Evolutionary conservation across 1,140 invertebrate species (phyloP), one percentile per base, ranked within the genome.

Genomic region (Drosophila insularis): DNA sequence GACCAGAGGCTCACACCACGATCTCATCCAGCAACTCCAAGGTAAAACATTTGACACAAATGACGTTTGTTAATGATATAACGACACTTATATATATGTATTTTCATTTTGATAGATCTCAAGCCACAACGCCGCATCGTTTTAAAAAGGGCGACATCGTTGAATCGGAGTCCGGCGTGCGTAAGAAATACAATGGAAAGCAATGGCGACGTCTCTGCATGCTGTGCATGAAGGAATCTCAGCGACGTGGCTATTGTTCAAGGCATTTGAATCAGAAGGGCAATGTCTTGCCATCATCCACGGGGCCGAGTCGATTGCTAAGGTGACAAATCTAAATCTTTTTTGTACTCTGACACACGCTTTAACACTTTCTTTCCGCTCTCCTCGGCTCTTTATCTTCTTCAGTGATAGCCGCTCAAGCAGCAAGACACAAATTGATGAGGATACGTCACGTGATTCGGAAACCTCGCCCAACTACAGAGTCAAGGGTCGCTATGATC

Each of bases 101-200:
- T 35, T 10, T 35, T 35, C 32, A 10, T 13, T 11, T 4, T 54
- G 19, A 27, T 10, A 95, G 96, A 94, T 97, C 96, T 94, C 96
- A 97, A 94, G 96, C 97, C 86, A 96, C 97, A 80, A 98, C 98
- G 68, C 97, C 97, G 90, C 97, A 98, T 92, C 98, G 98, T 92
- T 99, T 98, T 93, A 99, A 99, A 93, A 99, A 99, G 93, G 99
- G 98, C 71, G 98, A 99, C 92, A 97, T 99, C 81, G 98, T 99
- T 35, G 96, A 97, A 31, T 98, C 97, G 55, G 97, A 98, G 54
- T 98, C 97, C 90, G 98, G 98, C 73, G 98, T 99, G 78, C 93
- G 98, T 3, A 99, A 99, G 93, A 99, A 99, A 93, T 99, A 98
- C 92, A 99, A 99, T 93, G 99, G 99, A 4, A 99, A 99, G 93